A percentile compares a stretch with the other conserved stretches of the same genome.
phyloP scores from a whole-genome alignment of 2,113 vertebrate species.

The Balaeniceps rex region DNA sequence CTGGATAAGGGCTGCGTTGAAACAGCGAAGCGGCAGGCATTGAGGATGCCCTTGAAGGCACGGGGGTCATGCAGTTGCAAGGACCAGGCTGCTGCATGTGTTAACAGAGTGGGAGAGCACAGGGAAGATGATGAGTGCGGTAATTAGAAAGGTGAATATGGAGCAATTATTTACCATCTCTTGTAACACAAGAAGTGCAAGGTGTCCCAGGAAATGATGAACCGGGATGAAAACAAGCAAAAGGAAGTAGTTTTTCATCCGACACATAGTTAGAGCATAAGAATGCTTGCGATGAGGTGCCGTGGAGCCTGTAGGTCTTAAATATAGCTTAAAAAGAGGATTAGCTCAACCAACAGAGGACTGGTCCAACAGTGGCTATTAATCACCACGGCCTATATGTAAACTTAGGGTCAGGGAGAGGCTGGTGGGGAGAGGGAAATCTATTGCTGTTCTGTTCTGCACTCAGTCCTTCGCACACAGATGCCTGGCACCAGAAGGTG shows the following conservation, averaged over 20 bases:
- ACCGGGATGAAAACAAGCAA: neutral
- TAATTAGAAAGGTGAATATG: neutral
- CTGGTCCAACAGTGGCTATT: neutral
- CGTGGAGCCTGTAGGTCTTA: neutral
- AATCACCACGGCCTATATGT: neutral
- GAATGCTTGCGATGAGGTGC: neutral
- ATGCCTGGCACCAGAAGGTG: neutral
- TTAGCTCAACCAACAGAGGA: neutral
- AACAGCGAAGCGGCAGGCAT: neutral
- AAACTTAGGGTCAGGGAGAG: neutral
- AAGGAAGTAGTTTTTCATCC: neutral
- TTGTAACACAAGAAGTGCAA: neutral
- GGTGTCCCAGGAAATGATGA: neutral
- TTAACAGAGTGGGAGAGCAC: neutral
- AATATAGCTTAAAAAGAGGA: neutral
- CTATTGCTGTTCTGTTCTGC: neutral
- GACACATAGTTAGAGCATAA: neutral
- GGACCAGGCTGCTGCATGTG: neutral
- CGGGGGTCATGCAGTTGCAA: neutral
- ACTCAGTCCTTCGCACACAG: neutral
- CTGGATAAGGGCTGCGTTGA: neutral
- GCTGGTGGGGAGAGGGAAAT: neutral
- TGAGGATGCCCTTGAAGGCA: neutral
- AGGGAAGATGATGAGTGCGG: neutral
- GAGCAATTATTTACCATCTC: neutral